phyloP scores from a whole-genome alignment of 2,113 vertebrate genomes.

The Melanerpes aurifrons region DNA sequence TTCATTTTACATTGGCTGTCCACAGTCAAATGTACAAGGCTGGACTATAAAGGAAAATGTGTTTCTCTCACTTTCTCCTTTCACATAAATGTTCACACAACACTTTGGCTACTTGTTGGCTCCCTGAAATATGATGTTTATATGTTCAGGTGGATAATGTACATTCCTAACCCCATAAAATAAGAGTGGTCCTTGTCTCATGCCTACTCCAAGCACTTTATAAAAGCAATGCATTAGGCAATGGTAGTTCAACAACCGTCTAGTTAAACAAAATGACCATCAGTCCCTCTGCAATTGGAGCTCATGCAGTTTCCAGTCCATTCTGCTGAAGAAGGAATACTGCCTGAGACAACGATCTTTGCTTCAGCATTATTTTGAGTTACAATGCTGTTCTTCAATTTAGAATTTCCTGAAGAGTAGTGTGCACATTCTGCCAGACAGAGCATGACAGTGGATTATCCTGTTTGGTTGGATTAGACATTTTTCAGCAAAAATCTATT shows the following conservation, averaged over 20 bases:
- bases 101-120: not conserved
- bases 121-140: conserved; percentile 5
- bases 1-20: not conserved
- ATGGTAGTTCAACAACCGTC: not conserved
- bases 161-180: not conserved
- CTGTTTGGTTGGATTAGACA: not conserved
- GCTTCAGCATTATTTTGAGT: not conserved
- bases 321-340: not conserved
- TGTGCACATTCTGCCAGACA: not conserved
- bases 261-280: not conserved
- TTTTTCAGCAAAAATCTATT: not conserved
- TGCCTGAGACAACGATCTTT: not conserved
- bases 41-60: not conserved
- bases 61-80: not conserved
- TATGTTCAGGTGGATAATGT: not conserved
- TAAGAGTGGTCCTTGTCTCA: not conserved
- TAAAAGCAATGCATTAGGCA: not conserved
- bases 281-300: not conserved
- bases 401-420: not conserved
- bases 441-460: not conserved
- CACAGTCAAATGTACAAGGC: not conserved
- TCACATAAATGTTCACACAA: not conserved
- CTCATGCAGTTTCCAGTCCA: not conserved
- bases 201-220: not conserved
- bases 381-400: not conserved